Base-by-base conservation (phyloP, 2,797 vertebrate species). In the Dromococcyx pavoninus region DNA sequence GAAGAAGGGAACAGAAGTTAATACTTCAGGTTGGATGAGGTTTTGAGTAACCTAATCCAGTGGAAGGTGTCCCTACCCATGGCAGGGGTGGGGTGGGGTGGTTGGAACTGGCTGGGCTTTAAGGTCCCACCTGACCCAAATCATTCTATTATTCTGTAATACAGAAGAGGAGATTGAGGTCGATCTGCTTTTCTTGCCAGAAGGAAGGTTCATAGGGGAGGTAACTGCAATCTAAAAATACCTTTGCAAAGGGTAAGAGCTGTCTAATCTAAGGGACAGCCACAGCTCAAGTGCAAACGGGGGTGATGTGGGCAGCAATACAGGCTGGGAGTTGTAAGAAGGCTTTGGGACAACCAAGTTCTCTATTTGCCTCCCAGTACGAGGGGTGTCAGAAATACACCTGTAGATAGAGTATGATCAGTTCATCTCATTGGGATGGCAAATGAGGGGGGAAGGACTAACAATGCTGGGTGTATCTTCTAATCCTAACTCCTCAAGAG, bases 271-370 rank as follows among this genome's bases (percentile, higher is more conserved):
- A 3, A 48, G 61, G 80, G 58, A 65, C 17, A 56, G 16, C 22
- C 70, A 18, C 0, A 2, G 66, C 33, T 50, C 57, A 12, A 32
- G 35, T 0, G 0, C n/a, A 61, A 24, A 3, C 0, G 0, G 48
- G 44, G n/a, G 13, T 3, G 25, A 7, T 5, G 54, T 4, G 16
- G 76, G 62, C 24, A 65, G 37, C 33, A 65, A 27, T 2, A 7
- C 15, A 13, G 67, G 27, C 46, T 86, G 27, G 44, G 46, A 33
- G 23, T 8, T 5, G 1, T 0, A 24, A 27, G 41, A 35, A 28
- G 48, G 17, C 53, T 53, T 66, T 1, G 1, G 25, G 27, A 57
- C 28, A 66, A 7, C 8, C 37, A n/a, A 35, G 24, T 21, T 66
- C 4, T 28, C 13, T 30, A 5, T 65, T 54, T 46, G 27, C 43